Evolutionary conservation across 2,797 vertebrate species (phyloP), one percentile per base, ranked within the genome.

Genomic region (Catostomus latipinnis): DNA sequence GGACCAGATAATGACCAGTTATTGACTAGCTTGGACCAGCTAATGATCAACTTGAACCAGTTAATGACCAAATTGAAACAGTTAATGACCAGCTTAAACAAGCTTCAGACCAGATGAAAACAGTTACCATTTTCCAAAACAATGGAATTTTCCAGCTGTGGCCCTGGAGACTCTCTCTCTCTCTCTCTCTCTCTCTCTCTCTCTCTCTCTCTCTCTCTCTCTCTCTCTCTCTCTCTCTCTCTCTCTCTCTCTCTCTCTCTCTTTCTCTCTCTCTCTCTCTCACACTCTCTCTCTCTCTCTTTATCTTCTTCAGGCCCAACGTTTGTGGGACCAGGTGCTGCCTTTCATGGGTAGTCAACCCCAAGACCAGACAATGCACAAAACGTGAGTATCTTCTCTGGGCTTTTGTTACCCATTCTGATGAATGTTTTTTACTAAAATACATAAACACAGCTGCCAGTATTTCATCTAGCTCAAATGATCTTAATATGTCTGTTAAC

Each of bases 281-380:
- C 13, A 18, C 16, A 18, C 22, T 22, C 22, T 22, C 22, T 22
- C 22, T 22, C 1, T 75, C 18, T 60, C 1, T 22, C 1, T 22
- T 22, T 22, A 22, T 22, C 34, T 73, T 57, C 65, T 85, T 4
- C 71, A 91, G 90, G 7, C 71, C 83, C n/a, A 89, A 90, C 6
- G 68, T 84, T 8, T 91, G 88, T 49, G 86, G 86, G 11, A 71
- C 72, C 14, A 82, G 75, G 65, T 91, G 90, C 53, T 91, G 90
- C 34, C 22, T 83, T n/a, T 89, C 84, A 56, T 90, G 86, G 90
- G 78, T 61, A 0, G 50, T 83, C 12, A 78, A 87, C 61, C 84
- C 79, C 6, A 88, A 87, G 63, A 87, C 86, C 49, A 76, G 81
- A 43, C 77, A 73, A 71, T 91, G 89, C 78, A 90, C 88, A 62